Evolutionary conservation across 1,140 invertebrate species (phyloP).

Genomic region (Penaeus vannamei): DNA sequence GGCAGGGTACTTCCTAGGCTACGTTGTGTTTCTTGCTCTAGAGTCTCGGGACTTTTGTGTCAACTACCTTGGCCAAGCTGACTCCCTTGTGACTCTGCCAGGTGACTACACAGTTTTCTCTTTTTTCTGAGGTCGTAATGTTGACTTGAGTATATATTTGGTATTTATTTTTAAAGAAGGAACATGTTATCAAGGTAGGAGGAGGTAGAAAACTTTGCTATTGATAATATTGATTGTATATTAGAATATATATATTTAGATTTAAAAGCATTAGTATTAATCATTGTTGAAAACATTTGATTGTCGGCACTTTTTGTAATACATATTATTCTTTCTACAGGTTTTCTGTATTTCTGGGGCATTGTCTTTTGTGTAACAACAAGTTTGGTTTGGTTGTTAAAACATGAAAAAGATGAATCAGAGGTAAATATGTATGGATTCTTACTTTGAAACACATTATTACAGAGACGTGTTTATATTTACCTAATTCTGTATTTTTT

Average conservation of each 20-base stretch:
- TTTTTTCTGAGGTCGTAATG: neutral
- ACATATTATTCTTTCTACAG: conserved; percentile 73
- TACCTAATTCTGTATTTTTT: conserved; percentile 68
- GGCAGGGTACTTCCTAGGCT: conserved; percentile 96
- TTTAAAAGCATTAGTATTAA: too few species aligned
- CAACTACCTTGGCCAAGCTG: conserved; percentile 86
- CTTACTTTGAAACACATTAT: neutral
- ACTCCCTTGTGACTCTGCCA: conserved; percentile 88
- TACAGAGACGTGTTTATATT: conserved; percentile 69
- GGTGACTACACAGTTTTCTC: conserved; percentile 73
- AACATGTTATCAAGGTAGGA: too few species aligned
- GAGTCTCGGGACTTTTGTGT: conserved; percentile 98
- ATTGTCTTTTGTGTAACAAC: conserved; percentile 92
- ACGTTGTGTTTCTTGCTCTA: conserved; percentile 97
- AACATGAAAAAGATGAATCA: conserved; percentile 81
- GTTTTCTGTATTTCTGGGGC: conserved; percentile 97
- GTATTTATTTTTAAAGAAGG: neutral
- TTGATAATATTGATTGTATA: conserved; percentile 4
- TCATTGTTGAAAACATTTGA: neutral
- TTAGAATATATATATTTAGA: neutral
- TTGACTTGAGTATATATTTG: neutral
- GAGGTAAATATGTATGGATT: conserved; percentile 37
- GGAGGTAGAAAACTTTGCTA: neutral
- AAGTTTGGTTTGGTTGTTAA: conserved; percentile 90
- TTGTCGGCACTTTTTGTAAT: conserved; percentile 5